Conservation (phyloP, 2,888 invertebrate genomes). For the Cheilosia variabilis region DNA sequence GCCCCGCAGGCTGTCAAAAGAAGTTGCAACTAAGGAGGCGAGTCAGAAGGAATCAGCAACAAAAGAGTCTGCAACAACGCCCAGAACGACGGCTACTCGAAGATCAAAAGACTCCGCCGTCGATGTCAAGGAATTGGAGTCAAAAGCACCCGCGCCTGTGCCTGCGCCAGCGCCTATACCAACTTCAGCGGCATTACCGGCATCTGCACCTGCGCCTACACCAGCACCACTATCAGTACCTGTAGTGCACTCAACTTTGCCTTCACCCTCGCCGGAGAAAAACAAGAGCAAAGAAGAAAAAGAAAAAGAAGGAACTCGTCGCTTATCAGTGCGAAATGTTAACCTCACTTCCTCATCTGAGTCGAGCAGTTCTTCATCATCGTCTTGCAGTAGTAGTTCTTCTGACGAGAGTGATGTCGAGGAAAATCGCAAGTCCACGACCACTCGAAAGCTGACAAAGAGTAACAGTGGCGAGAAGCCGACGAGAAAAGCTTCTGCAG, state of each 20-base stretch:
- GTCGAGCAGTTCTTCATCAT: slow-evolving; percentile 85
- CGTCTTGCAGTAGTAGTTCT: slow-evolving; percentile 86
- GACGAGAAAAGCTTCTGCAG: slow-evolving; percentile 24
- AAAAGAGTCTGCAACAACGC: slow-evolving; percentile 41
- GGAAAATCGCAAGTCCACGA: slow-evolving; percentile 52
- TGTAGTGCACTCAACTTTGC: neutral
- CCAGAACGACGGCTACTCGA: slow-evolving; percentile 59
- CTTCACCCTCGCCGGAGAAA: slow-evolving; percentile 79
- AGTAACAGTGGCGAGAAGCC: slow-evolving; percentile 40
- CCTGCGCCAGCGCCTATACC: slow-evolving; percentile 53
- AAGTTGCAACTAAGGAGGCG: slow-evolving; percentile 18
- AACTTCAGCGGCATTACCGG: neutral
- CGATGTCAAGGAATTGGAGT: slow-evolving; percentile 74
- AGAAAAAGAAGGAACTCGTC: slow-evolving; percentile 17
- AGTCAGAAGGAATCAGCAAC: slow-evolving; percentile 48
- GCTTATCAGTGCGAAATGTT: slow-evolving; percentile 80
- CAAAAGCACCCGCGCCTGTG: slow-evolving; percentile 73
- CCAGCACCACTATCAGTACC: slow-evolving; percentile 38
- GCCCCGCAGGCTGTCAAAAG: slow-evolving; percentile 81
- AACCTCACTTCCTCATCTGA: slow-evolving; percentile 84
- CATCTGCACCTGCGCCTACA: slow-evolving; percentile 35
- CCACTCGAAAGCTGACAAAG: slow-evolving; percentile 56
- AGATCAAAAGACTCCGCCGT: slow-evolving; percentile 60
- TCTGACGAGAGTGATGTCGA: slow-evolving; percentile 86
- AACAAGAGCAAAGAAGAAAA: slow-evolving; percentile 78